phyloP scores from a whole-genome alignment of 1,140 invertebrate genomes.

The Brachionus asplanchnoidis region DNA sequence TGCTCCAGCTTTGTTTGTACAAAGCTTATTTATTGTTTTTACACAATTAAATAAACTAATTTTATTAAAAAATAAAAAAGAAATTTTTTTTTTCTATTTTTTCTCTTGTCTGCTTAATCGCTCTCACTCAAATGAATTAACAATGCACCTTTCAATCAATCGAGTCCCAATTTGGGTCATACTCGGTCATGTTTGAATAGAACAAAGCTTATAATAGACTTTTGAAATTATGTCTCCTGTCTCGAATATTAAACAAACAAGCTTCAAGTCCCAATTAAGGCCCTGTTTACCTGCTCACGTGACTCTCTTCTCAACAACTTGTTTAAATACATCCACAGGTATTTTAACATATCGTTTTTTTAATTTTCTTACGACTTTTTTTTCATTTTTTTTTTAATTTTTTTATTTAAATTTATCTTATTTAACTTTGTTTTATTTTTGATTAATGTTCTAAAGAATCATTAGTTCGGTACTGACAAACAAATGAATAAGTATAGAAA shows the following conservation, averaged over 20 bases:
- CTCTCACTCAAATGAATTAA: not conserved
- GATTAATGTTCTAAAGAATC: too few species aligned
- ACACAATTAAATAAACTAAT: conserved; percentile 5
- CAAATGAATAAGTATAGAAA: too few species aligned
- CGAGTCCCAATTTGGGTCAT: not conserved
- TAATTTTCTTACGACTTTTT: too few species aligned
- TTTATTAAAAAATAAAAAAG: not conserved
- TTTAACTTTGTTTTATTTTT: too few species aligned
- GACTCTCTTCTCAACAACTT: not conserved
- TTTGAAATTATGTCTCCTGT: not conserved
- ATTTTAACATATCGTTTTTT: too few species aligned
- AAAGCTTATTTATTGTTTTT: not conserved
- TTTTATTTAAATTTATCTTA: too few species aligned
- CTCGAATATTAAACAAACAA: not conserved
- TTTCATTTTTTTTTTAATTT: too few species aligned
- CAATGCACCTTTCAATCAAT: not conserved
- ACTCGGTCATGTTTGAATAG: not conserved
- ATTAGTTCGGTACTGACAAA: too few species aligned
- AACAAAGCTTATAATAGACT: not conserved
- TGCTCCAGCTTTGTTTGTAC: not conserved
- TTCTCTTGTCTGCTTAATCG: not conserved
- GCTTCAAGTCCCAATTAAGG: not conserved
- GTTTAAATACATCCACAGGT: too few species aligned
- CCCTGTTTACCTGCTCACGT: not conserved
- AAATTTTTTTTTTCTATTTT: not conserved